Conservation (phyloP, 2,113 vertebrate genomes). For the Pampusana beccarii region DNA sequence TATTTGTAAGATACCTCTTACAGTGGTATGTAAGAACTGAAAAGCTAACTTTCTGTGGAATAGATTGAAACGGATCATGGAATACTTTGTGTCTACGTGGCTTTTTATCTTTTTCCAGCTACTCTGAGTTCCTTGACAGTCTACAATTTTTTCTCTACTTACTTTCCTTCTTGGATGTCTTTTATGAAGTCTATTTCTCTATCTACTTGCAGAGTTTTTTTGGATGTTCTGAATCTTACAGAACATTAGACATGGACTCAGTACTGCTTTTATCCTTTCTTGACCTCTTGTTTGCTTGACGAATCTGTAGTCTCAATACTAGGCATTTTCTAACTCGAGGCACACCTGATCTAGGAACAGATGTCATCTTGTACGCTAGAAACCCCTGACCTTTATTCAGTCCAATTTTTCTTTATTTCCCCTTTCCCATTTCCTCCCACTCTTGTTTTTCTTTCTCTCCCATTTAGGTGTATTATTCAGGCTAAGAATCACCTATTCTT, state of each 20-base stretch:
- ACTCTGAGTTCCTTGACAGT: not conserved
- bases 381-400: not conserved
- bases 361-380: not conserved
- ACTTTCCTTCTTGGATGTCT: not conserved
- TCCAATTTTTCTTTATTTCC: not conserved
- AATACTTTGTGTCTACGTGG: not conserved
- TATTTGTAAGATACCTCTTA: not conserved
- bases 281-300: not conserved
- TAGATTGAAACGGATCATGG: not conserved
- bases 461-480: not conserved
- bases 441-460: not conserved
- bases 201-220: too few species aligned
- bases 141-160: not conserved
- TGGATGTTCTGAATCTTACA: not conserved
- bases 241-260: not conserved
- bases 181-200: not conserved
- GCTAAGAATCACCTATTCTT: not conserved
- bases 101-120: not conserved
- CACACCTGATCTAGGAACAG: not conserved
- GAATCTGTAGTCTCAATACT: not conserved
- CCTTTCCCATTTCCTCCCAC: not conserved
- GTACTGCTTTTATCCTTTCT: not conserved
- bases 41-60: not conserved
- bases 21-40: not conserved
- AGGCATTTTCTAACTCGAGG: not conserved